Base-by-base conservation (phyloP, 2,888 invertebrate species). In the Netelia melanura region DNA sequence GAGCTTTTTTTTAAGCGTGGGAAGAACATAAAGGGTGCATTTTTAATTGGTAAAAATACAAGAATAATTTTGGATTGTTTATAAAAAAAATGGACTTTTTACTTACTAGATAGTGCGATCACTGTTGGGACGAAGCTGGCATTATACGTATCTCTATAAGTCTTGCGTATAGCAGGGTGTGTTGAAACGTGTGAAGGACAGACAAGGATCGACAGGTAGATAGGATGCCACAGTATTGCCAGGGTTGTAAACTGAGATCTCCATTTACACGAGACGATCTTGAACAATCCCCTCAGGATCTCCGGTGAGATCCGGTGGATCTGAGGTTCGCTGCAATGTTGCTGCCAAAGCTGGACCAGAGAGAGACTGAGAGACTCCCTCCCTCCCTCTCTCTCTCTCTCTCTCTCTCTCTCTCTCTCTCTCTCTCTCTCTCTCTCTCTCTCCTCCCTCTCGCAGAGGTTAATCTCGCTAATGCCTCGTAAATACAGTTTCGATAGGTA, bases 391-490 rank as follows among this genome's bases (percentile, higher is more conserved):
- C 25, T 25, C 25, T 25, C 25, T 25, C 25, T 25, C 25, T 25
- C 25, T 25, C 25, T 25, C 25, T 25, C 25, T 3, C 25, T 25
- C 25, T 25, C 25, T 0, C 25, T 25, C 25, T 1, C 25, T 25
- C 3, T 17, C 17, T 0, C 17, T 17, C 17, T 0, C 17, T 17
- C 17, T 17, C 17, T 0, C 25, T 25, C 25, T 1, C 25, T 25
- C 3, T 17, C 17, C 17, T 17, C 17, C 17, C 17, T 17, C 17
- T 17, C 17, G 17, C 17, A 25, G 5, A 82, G 86, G 89, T 89
- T 91, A 90, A 91, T 90, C 90, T 87, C 86, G 83, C 87, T 90
- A 91, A 90, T 90, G 88, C 88, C 88, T 90, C 90, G 88, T 90
- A 91, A 91, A 90, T 89, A 89, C 88, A 87, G 86, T 88, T 83